Evolutionary conservation across 2,888 invertebrate genomes (phyloP), one percentile per base, ranked within the genome.

Genomic region (Troides aeacus): DNA sequence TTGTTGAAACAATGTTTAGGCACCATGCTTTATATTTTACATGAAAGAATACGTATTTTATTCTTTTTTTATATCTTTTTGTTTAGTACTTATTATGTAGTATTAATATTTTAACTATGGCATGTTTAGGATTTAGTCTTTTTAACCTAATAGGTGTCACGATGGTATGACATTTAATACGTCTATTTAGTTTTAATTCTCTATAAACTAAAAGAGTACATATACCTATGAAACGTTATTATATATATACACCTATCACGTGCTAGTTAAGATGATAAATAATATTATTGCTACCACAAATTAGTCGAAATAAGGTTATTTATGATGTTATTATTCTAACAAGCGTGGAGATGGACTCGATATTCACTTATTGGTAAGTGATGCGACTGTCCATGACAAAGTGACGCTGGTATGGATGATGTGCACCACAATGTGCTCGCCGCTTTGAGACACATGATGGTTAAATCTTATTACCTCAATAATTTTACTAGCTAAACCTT

Each of bases 71-170:
- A 46, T 50, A 17, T 50, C 17, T 18, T 50, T 50, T 17, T 50
- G 15, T 50, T 50, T 50, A 50, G 1, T 17, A 21, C 10, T 4
- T 57, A 21, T 21, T 21, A 6, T 57, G 7, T 18, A 53, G 15
- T 12, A 15, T 18, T 53, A 53, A 57, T 57, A 21, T 21, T 57
- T 57, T 57, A 12, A 21, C 21, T 57, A 57, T 57, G 57, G 21
- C 57, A 57, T 57, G 15, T 57, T 57, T 57, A 8, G 21, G 6
- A 21, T 17, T 57, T 57, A 57, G n/a, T 57, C 4, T 39, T 21
- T 53, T 39, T 8, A 53, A 39, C 17, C 62, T 24, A 53, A 62
- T 57, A 67, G 67, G 62, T 67, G 42, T 42, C 42, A 24, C 18
- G 21, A 8, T 62, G 56, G 7, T 18, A 3, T 62, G 62, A 67